Evolutionary conservation across 2,888 invertebrate genomes (phyloP).

Genomic region (Lamellibrachia columna): DNA sequence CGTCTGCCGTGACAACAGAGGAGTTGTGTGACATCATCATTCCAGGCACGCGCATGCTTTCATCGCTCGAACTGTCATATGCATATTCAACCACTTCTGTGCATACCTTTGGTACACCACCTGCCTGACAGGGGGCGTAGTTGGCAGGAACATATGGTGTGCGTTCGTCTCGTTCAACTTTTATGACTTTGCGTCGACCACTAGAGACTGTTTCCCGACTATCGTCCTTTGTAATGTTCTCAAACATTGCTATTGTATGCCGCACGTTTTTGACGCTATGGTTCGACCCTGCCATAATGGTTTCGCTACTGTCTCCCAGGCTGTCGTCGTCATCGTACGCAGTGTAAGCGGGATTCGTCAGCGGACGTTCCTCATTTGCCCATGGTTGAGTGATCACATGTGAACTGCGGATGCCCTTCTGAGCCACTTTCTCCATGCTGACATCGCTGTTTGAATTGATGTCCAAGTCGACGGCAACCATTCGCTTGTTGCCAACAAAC

Average conservation of each 20-base stretch:
- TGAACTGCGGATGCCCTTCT: slow-evolving; percentile 19
- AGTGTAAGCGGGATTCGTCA: slow-evolving; percentile 25
- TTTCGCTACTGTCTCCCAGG: slow-evolving; percentile 23
- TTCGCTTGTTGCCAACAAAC: background rate
- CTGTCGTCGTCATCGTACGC: slow-evolving; percentile 24
- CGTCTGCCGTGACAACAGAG: background rate
- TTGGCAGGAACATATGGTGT: background rate
- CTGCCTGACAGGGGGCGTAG: slow-evolving; percentile 9
- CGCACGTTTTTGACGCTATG: slow-evolving; percentile 23
- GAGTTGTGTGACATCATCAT: background rate
- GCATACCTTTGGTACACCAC: slow-evolving; percentile 14
- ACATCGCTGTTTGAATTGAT: background rate
- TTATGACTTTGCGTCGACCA: slow-evolving; percentile 7
- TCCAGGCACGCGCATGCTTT: background rate
- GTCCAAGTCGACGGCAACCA: background rate
- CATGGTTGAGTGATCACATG: slow-evolving; percentile 30
- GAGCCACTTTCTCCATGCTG: background rate
- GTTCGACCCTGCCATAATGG: background rate
- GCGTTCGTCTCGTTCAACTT: slow-evolving; percentile 23
- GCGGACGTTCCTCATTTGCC: slow-evolving; percentile 8
- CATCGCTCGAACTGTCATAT: background rate
- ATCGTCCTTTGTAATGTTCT: slow-evolving; percentile 27
- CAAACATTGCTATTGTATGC: slow-evolving; percentile 32
- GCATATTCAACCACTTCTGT: background rate
- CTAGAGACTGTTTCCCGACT: background rate